Percentiles rank a stretch among this genome's conserved stretches.
These are phyloP conservation scores for Forbesichthys papilliferus DNA, from an alignment of 2,113 vertebrate species.

Conservation along the genomic window DNA sequence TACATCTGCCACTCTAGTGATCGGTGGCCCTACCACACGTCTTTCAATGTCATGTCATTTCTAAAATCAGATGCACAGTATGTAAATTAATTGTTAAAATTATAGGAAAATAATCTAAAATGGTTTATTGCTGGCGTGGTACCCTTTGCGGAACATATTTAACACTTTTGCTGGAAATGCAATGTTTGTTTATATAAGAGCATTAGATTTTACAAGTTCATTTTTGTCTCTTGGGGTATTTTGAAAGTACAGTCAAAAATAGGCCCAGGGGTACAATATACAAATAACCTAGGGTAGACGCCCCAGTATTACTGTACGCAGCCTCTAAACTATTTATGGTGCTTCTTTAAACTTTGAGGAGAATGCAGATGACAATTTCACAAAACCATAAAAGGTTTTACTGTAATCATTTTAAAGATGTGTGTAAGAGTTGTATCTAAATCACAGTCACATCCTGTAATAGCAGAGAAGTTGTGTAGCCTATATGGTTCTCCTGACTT, in stretches of 20 bases:
- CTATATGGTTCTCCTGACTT: constrained; percentile 13
- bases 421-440: constrained; percentile 41
- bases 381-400: neutral
- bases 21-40: constrained; percentile 10
- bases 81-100: neutral
- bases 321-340: too few relatives aligned
- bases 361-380: too few relatives aligned
- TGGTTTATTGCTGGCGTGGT: neutral
- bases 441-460: constrained; percentile 15
- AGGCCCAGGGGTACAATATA: too few relatives aligned
- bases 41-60: constrained; percentile 7
- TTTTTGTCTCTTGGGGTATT: too few relatives aligned
- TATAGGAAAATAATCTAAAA: neutral
- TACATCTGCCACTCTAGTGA: constrained; percentile 51
- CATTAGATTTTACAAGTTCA: too few relatives aligned
- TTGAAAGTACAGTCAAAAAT: too few relatives aligned
- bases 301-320: too few relatives aligned
- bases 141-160: neutral
- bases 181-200: too few relatives aligned
- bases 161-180: neutral
- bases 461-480: neutral
- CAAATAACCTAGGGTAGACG: too few relatives aligned
- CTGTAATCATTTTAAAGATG: constrained; percentile 30
- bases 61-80: neutral
- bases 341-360: too few relatives aligned